phyloP scores from a whole-genome alignment of 1,140 invertebrate genomes.

The Sitobion miscanthi region DNA sequence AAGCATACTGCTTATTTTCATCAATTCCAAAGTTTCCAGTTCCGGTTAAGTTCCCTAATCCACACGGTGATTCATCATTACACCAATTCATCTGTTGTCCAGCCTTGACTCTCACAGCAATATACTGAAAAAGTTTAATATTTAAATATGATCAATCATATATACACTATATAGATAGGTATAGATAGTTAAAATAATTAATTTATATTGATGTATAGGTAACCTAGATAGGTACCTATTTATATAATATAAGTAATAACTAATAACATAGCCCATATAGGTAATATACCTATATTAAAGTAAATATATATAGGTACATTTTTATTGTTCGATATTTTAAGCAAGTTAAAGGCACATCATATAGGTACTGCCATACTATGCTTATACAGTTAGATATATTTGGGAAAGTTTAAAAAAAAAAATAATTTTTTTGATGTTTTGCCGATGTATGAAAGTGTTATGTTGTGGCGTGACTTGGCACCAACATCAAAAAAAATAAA shows the following conservation, averaged over 20 bases:
- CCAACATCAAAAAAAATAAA: too few relatives aligned
- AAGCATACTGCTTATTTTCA: constrained; percentile 1
- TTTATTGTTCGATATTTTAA: background rate
- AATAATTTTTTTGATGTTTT: too few relatives aligned
- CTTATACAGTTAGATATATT: background rate
- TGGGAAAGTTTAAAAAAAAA: too few relatives aligned
- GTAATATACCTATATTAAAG: too few relatives aligned
- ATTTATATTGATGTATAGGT: background rate
- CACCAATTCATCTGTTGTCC: constrained; percentile 22
- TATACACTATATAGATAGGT: background rate
- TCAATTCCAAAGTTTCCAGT: background rate
- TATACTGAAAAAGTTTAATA: background rate
- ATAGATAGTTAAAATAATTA: background rate
- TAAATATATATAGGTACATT: background rate
- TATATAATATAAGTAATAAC: too few relatives aligned
- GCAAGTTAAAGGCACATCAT: background rate
- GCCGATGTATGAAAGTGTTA: too few relatives aligned
- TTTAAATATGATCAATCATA: background rate
- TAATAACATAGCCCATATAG: too few relatives aligned
- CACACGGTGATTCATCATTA: background rate
- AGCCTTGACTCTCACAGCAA: constrained; percentile 22
- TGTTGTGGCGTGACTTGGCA: too few relatives aligned
- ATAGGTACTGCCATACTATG: background rate
- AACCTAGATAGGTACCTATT: too few relatives aligned
- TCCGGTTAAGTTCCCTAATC: background rate